These are phyloP conservation scores for Capromys pilorides DNA, from an alignment of 2,797 vertebrate genomes.

Conservation along the genomic window DNA sequence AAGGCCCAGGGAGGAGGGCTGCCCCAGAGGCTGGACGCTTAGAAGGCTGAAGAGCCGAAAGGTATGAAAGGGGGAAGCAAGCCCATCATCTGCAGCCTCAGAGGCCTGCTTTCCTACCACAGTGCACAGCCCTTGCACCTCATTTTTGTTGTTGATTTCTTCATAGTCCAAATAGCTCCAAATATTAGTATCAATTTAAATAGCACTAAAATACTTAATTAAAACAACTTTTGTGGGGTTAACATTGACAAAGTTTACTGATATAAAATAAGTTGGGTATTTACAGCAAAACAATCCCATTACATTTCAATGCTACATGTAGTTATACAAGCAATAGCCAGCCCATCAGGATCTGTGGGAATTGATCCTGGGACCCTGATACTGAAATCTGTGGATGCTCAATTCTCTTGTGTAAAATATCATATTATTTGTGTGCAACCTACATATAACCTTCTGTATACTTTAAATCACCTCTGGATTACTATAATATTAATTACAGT, in stretches of 20 bases:
- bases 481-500: background rate
- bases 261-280: background rate
- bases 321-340: background rate
- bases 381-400: background rate
- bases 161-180: background rate
- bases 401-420: background rate
- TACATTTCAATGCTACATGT: background rate
- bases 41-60: background rate
- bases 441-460: background rate
- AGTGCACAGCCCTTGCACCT: background rate
- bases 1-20: background rate
- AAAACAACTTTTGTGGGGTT: background rate
- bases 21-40: rapidly evolving
- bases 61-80: background rate
- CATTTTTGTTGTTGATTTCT: background rate
- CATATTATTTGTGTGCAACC: background rate
- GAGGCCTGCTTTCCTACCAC: background rate
- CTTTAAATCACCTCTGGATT: background rate
- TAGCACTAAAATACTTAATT: background rate
- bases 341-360: background rate
- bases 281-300: slow-evolving; percentile 25
- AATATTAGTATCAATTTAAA: background rate
- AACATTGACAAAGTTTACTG: background rate
- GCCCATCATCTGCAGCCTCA: too few relatives aligned
- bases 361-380: background rate